These are phyloP conservation scores for Acipenser oxyrinchus DNA, from an alignment of 2,797 vertebrate species.

Conservation along the genomic window DNA sequence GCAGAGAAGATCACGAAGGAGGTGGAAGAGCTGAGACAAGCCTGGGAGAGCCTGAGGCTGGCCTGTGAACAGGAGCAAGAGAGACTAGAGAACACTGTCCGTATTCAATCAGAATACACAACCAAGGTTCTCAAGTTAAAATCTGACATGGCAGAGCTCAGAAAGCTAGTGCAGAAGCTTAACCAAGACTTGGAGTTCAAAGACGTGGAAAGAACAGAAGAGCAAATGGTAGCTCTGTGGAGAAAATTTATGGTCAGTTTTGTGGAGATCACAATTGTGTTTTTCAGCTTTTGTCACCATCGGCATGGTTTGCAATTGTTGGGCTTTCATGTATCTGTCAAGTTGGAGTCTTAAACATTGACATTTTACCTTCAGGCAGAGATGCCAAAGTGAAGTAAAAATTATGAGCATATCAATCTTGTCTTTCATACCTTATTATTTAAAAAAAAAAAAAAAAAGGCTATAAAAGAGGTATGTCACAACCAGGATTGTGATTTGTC, in stretches of 20 bases:
- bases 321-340: too few species aligned
- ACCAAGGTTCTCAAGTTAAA: conserved; percentile 55
- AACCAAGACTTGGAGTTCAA: conserved; percentile 47
- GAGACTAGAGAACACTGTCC: conserved; percentile 51
- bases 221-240: conserved; percentile 71
- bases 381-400: too few species aligned
- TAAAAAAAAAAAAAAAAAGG: too few species aligned
- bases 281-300: too few species aligned
- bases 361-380: too few species aligned
- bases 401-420: too few species aligned
- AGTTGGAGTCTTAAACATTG: too few species aligned
- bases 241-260: conserved; percentile 66
- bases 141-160: conserved; percentile 56
- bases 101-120: conserved; percentile 58
- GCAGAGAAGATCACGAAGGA: conserved; percentile 64
- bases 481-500: too few species aligned
- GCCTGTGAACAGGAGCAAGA: conserved; percentile 54
- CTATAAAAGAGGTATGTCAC: too few species aligned
- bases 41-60: conserved; percentile 66
- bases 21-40: conserved; percentile 63
- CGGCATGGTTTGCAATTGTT: too few species aligned
- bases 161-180: conserved; percentile 53
- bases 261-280: too few species aligned
- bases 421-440: too few species aligned
- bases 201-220: conserved; percentile 47